Evolutionary conservation across 2,888 invertebrate genomes (phyloP).

Genomic region (Luperina nickerlii): DNA sequence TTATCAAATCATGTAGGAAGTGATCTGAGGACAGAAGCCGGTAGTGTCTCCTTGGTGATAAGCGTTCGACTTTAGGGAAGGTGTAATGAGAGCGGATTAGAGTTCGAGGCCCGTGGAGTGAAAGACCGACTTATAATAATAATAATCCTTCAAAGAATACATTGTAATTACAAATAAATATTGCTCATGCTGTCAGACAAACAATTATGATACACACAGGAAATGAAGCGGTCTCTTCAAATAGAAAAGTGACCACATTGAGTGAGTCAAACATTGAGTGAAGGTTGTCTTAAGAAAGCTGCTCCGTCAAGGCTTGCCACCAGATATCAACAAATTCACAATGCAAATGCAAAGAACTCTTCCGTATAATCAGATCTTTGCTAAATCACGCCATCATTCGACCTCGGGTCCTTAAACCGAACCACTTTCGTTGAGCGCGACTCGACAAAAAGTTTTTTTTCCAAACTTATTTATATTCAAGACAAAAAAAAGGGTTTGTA

Average conservation of each 20-base stretch:
- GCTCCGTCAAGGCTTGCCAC: constrained; percentile 35
- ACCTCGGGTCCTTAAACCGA: constrained; percentile 43
- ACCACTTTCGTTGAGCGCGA: constrained; percentile 59
- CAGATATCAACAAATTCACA: constrained; percentile 47
- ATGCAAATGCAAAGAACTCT: constrained; percentile 43
- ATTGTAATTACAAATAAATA: constrained; percentile 12
- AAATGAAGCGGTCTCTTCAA: constrained; percentile 48
- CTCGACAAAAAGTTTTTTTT: constrained; percentile 73
- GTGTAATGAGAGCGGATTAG: constrained; percentile 43
- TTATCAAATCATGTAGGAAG: constrained; percentile 88
- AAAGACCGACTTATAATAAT: not conserved
- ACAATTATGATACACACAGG: constrained; percentile 40
- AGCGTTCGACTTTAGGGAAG: constrained; percentile 60
- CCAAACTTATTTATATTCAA: constrained; percentile 88
- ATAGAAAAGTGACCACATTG: constrained; percentile 50
- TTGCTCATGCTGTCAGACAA: constrained; percentile 3
- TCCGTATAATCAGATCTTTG: constrained; percentile 40
- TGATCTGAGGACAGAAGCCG: constrained; percentile 74
- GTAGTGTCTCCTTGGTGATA: constrained; percentile 64
- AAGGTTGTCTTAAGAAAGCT: constrained; percentile 60
- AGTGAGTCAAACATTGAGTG: constrained; percentile 40
- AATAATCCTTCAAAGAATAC: constrained; percentile 2
- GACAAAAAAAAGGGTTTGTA: constrained; percentile 88
- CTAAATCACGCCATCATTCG: constrained; percentile 46
- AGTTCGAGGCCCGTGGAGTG: constrained; percentile 3